A percentile compares a stretch with the other conserved stretches of the same genome.
These are phyloP conservation scores for Macrochelys suwanniensis DNA, from an alignment of 2,797 vertebrate species.

Conservation along the genomic window DNA sequence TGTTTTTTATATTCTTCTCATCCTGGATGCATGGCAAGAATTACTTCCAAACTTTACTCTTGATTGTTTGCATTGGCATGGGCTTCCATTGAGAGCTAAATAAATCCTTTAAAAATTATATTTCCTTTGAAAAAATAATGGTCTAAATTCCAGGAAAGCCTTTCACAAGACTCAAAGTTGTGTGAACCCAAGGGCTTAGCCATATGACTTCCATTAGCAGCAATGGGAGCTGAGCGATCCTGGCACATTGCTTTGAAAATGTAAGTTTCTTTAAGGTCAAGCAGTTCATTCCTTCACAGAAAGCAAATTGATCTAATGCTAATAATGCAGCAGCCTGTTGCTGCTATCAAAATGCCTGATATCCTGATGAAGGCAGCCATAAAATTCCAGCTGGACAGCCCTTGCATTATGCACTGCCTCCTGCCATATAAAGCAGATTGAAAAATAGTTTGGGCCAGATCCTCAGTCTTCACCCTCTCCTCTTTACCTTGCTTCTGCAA, in stretches of 20 bases:
- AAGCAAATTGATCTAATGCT: background rate
- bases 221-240: background rate
- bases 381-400: background rate
- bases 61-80: background rate
- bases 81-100: slow-evolving; percentile 20
- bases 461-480: background rate
- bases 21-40: background rate
- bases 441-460: background rate
- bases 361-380: background rate
- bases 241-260: background rate
- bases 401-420: background rate
- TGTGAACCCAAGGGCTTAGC: background rate
- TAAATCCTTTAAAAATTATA: background rate
- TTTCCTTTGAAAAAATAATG: background rate
- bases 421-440: background rate
- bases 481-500: background rate
- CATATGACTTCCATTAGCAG: background rate
- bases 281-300: rapidly evolving
- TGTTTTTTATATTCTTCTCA: background rate
- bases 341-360: background rate
- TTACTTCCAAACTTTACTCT: slow-evolving; percentile 38
- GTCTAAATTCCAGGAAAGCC: slow-evolving; percentile 9
- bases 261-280: background rate
- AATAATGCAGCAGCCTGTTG: background rate
- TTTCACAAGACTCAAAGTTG: background rate